Evolutionary conservation across 2,888 invertebrate species (phyloP).

Genomic region (Drosophila falleni): DNA sequence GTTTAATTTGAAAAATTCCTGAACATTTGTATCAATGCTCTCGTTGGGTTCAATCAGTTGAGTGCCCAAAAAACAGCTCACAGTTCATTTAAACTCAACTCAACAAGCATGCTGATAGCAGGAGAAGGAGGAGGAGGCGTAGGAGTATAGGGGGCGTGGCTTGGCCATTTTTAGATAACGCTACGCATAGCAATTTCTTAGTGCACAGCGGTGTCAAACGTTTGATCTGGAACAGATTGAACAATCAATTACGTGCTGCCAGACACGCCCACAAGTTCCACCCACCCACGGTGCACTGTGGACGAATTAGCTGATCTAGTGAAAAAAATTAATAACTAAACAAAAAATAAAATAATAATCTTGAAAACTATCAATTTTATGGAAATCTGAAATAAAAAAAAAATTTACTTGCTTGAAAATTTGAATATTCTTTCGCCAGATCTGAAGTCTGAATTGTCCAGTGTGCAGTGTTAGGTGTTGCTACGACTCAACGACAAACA

Average conservation of each 20-base stretch:
- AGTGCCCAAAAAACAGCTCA: conserved; percentile 61
- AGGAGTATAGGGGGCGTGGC: background rate
- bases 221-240: conserved; percentile 81
- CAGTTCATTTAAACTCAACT: conserved; percentile 66
- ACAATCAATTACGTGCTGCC: conserved; percentile 80
- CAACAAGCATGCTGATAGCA: no score
- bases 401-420: no score
- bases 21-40: conserved; percentile 27
- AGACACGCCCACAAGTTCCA: conserved; percentile 63
- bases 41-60: conserved; percentile 61
- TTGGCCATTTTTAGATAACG: conserved; percentile 61
- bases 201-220: conserved; percentile 57
- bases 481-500: no score
- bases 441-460: no score
- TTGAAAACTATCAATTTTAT: no score
- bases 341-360: no score
- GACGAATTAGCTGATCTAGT: background rate
- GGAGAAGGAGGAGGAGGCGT: background rate
- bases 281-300: conserved; percentile 1
- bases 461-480: no score
- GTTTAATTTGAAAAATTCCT: conserved; percentile 15
- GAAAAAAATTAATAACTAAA: no score
- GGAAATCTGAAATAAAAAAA: no score
- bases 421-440: no score
- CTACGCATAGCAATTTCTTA: conserved; percentile 62